Percentiles rank a stretch among this genome's conserved stretches.
These are phyloP conservation scores for Hyles euphorbiae DNA, from an alignment of 1,140 invertebrate genomes.

Conservation along the genomic window DNA sequence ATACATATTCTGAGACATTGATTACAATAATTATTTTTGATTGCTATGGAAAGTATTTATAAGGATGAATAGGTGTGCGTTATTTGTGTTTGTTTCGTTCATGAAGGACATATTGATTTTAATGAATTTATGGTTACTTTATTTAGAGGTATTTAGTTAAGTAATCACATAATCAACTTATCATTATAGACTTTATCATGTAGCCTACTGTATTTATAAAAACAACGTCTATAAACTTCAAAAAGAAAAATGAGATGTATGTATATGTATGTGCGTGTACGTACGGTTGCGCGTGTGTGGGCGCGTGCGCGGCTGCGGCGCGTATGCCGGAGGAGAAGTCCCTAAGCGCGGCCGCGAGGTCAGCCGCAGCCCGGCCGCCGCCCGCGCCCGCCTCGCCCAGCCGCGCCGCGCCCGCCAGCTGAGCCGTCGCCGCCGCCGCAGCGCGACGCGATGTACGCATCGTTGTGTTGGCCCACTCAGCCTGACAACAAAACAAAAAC, in stretches of 20 bases:
- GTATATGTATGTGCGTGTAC: constrained; percentile 20
- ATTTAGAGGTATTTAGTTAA: no score
- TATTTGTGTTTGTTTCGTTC: no score
- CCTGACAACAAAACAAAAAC: constrained; percentile 44
- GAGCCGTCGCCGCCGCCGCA: constrained; percentile 82
- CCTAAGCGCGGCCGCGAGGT: constrained; percentile 76
- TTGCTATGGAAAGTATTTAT: no score
- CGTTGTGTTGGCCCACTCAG: constrained; percentile 84
- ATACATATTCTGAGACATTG: no score
- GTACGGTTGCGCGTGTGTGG: constrained; percentile 75
- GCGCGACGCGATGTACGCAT: constrained; percentile 81
- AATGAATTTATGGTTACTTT: no score
- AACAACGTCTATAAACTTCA: neutral
- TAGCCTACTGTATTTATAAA: no score
- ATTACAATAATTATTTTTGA: no score
- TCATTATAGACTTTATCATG: no score
- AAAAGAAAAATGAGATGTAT: neutral
- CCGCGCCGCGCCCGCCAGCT: constrained; percentile 91
- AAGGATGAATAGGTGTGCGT: no score
- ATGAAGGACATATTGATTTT: no score
- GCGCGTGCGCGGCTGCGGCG: constrained; percentile 81
- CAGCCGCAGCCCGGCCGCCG: constrained; percentile 73
- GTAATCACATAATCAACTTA: no score
- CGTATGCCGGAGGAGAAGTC: constrained; percentile 82
- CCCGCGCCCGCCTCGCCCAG: constrained; percentile 84